Base-by-base conservation (phyloP, 2,113 vertebrate species). In the Muntiacus muntjak region DNA sequence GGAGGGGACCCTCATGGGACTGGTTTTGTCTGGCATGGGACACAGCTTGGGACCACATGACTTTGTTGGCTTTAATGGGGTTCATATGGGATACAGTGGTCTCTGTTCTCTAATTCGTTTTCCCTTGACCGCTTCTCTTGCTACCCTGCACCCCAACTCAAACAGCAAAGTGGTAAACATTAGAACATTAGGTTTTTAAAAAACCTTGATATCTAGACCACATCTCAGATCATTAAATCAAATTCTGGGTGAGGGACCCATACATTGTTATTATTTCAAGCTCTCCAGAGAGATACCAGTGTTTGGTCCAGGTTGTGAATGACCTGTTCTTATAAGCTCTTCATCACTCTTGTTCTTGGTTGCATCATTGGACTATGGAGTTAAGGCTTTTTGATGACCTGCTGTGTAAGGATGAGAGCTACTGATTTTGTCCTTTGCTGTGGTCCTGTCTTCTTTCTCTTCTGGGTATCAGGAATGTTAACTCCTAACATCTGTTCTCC, bases 1-100 rank as follows among this genome's bases (percentile, higher is more conserved):
- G 81, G 67, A 78, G 76, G 83, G 93, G 19, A 58, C 50, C 87
- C 15, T 62, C 71, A 57, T 54, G 55, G 76, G 76, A 54, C 43
- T 33, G 71, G 86, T 71, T 97, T 94, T 95, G 78, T 94, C 74
- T 94, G 85, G 54, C 33, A 1, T 82, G 84, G 81, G 87, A 47
- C 64, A 60, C 96, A 96, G 91, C 86, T 97, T 97, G 93, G 83
- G 93, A 64, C 94, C 95, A 96, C 94, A 89, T 97, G 97, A 90
- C 74, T 52, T 76, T 67, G 40, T 19, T 94, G 90, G 64, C 90
- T 85, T 94, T 96, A 87, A 94, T 82, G 84, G 84, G 54, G 74
- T 86, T 89, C 96, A 12, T 79, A 64, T 93, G 97, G 84, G 92
- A 94, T 7, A 7, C 16, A 6, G 9, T 30, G 45, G 58, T 60